Evolutionary conservation across 2,797 vertebrate genomes (phyloP), one percentile per base, ranked within the genome.

Genomic region (Trachurus trachurus): DNA sequence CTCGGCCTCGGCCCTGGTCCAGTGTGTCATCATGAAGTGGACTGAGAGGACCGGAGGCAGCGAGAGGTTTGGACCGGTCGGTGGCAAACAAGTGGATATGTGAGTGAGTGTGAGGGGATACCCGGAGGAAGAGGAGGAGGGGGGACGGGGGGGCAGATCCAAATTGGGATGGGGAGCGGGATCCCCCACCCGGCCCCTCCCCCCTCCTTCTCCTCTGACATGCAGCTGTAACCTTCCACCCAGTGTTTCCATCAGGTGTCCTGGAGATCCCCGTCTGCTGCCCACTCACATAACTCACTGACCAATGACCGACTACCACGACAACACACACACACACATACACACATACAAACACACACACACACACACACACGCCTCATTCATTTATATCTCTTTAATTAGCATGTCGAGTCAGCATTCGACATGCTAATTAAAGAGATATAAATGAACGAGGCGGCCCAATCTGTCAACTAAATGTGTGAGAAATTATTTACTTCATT

Each of bases 231-330:
- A 92, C 86, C 89, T 86, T 82, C 78, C 75, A 87, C 85, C 73
- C 82, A 52, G 44, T 75, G 82, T 87, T 90, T 92, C 88, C 92
- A 90, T 83, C 89, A 88, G 86, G 78, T 89, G 86, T 84, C 75
- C 69, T 42, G 81, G 90, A 89, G 84, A 83, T 80, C 79, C 88
- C 89, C 82, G 9, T 6, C 10, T 9, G 8, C 50, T n/a, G 40
- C 57, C 57, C 71, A n/a, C 31, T 74, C 73, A 83, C 70, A 80
- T 19, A 66, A 63, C 71, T 29, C 44, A 7, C 54, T 7, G 1
- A 57, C 87, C 84, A 89, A 75, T 81, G 42, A 78, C 21, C 2
- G 3, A 68, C 75, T 1, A 31, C 54, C 88, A 89, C 74, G 49
- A 61, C 39, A 15, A 42, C 19, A 59, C 57, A 59, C 10, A 59